A percentile compares a stretch with the other conserved stretches of the same genome.
These are phyloP conservation scores for Netelia inedita DNA, from an alignment of 2,888 invertebrate genomes.

Conservation along the genomic window DNA sequence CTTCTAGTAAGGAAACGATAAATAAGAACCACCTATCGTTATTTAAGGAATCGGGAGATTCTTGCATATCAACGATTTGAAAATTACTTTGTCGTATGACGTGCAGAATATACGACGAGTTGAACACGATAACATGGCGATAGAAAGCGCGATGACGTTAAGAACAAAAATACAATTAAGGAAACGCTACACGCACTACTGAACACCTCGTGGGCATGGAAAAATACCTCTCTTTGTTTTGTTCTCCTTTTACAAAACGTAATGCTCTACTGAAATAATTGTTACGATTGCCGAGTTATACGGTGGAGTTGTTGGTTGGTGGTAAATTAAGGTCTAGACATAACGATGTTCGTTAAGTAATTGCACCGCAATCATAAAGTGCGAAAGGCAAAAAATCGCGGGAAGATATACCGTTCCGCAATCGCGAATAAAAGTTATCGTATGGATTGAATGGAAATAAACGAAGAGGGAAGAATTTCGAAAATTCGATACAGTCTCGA, in stretches of 20 bases:
- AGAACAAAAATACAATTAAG: constrained; percentile 4
- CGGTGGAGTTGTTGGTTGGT: neutral
- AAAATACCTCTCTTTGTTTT: constrained; percentile 1
- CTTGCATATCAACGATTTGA: constrained; percentile 28
- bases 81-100: constrained; percentile 20
- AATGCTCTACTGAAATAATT: constrained; percentile 22
- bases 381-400: constrained; percentile 1
- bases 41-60: constrained; percentile 36
- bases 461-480: neutral
- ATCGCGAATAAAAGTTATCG: constrained; percentile 10
- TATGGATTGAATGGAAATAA: neutral
- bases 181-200: constrained; percentile 5
- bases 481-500: constrained; percentile 17
- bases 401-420: neutral
- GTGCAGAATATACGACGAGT: constrained; percentile 31
- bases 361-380: constrained; percentile 9
- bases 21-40: constrained; percentile 23
- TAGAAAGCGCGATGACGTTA: neutral
- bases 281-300: constrained; percentile 10
- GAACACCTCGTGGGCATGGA: neutral
- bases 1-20: neutral
- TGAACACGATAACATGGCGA: neutral
- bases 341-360: constrained; percentile 22
- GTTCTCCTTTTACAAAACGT: constrained; percentile 33
- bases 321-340: constrained; percentile 8